Evolutionary conservation across 2,113 vertebrate species (phyloP).

Genomic region (Callorhinus ursinus): DNA sequence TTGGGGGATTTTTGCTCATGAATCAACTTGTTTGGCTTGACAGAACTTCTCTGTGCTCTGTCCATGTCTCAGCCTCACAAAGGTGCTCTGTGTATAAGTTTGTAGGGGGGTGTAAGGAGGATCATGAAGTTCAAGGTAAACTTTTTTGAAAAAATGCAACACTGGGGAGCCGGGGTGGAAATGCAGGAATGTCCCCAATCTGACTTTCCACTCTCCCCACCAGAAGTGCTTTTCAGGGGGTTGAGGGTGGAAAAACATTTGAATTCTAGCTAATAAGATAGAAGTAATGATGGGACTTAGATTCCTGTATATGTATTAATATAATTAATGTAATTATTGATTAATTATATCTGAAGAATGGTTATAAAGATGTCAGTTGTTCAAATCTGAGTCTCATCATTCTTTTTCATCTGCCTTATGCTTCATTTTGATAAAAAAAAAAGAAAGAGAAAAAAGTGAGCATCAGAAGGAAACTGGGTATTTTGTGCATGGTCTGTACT

Average conservation of each 20-base stretch:
- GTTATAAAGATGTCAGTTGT: not conserved
- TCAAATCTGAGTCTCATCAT: not conserved
- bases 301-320: not conserved
- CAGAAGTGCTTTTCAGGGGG: not conserved
- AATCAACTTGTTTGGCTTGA: slow-evolving; percentile 45
- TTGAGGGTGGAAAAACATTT: not conserved
- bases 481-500: not conserved
- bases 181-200: not conserved
- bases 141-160: not conserved
- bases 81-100: slow-evolving; percentile 57
- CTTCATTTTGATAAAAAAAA: not conserved
- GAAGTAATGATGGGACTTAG: no score
- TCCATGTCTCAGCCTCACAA: not conserved
- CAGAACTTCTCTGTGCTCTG: slow-evolving; percentile 36
- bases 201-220: not conserved
- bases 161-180: not conserved
- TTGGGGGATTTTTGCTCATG: slow-evolving; percentile 29
- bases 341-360: not conserved
- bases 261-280: not conserved
- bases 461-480: not conserved
- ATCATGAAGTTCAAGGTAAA: slow-evolving; percentile 39
- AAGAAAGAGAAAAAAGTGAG: not conserved
- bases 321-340: not conserved
- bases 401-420: not conserved
- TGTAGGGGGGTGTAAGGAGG: not conserved